Base-by-base conservation (phyloP, 2,888 invertebrate species). In the Tetragonula carbonaria region DNA sequence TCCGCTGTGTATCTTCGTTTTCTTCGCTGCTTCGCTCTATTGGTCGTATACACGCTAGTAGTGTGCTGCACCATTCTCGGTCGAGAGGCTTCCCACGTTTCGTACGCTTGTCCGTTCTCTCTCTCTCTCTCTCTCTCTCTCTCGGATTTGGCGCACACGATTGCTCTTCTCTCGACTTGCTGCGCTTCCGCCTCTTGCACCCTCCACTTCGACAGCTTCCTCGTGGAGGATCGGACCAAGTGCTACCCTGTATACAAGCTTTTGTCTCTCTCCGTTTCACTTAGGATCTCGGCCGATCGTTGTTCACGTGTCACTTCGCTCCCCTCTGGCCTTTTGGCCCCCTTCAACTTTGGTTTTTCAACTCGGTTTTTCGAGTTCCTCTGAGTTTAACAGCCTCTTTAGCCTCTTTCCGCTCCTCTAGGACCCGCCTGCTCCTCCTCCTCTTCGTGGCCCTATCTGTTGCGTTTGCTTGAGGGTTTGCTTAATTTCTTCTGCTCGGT, bases 1-100 rank as follows among this genome's bases (percentile, higher is more conserved):
- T 23, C 74, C 78, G 80, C 82, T 63, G 74, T 59, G 28, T 76
- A 80, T 75, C 89, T 87, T 86, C 87, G 87, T 89, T 86, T 78
- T 78, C 82, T 14, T n/a, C 14, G 3, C 5, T 67, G 5, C 28
- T 18, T 28, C 13, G 11, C 51, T 70, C 75, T 73, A 45, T 74
- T 68, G 62, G 16, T 62, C 28, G 18, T 28, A 23, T 18, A 23
- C 18, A 28, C 62, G 23, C 28, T 28, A 5, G 1, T n/a, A 5
- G 13, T 21, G n/a, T 5, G 57, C n/a, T 28, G 28, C n/a, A 8
- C n/a, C 28, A 62, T 8, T 28, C 28, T 62, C 18, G 16, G 62
- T 23, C 70, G 33, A 51, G 59, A 65, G 63, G 74, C 65, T 53
- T 71, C 63, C 65, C 50, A 33, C 63, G 63, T 63, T 45, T 28